A percentile compares a stretch with the other conserved stretches of the same genome.
Conservation (phyloP, 2,888 invertebrate genomes). For the Seira musarum region DNA sequence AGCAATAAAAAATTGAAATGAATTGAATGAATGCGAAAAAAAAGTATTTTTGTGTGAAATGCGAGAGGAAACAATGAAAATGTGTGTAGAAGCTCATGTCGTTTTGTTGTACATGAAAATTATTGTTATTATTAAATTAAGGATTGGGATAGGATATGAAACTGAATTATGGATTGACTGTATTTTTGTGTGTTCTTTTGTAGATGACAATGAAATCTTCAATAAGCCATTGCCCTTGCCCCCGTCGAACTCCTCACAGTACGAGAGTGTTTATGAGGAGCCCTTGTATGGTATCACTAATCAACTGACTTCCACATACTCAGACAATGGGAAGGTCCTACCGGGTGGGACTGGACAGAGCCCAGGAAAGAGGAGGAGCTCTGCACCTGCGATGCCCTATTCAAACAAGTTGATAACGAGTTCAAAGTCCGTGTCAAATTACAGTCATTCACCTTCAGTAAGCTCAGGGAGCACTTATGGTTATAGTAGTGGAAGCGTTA, state of each 20-base stretch:
- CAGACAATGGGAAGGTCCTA: constrained; percentile 35
- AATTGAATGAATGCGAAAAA: no score
- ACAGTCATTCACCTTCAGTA: constrained; percentile 59
- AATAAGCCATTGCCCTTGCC: constrained; percentile 62
- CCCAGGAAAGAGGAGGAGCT: constrained; percentile 47
- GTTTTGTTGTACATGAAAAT: no score
- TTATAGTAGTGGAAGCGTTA: constrained; percentile 54
- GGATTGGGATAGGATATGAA: no score
- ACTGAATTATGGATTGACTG: no score
- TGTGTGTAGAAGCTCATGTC: background rate
- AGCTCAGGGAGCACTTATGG: constrained; percentile 58
- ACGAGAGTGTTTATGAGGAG: constrained; percentile 68
- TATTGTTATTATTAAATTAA: no score
- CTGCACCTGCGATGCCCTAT: constrained; percentile 46
- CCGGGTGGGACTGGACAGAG: constrained; percentile 13
- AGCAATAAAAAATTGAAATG: constrained; percentile 12
- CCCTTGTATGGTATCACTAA: constrained; percentile 66
- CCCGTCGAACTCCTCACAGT: constrained; percentile 52
- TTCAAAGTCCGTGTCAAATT: constrained; percentile 51
- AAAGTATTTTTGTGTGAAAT: constrained; percentile 25
- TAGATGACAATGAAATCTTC: constrained; percentile 62
- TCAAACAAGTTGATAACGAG: constrained; percentile 34
- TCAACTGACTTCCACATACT: constrained; percentile 55
- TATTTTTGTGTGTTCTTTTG: constrained; percentile 13
- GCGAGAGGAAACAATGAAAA: constrained; percentile 24